Evolutionary conservation across 1,140 invertebrate genomes (phyloP).

Genomic region (Diploscapter pachys): DNA sequence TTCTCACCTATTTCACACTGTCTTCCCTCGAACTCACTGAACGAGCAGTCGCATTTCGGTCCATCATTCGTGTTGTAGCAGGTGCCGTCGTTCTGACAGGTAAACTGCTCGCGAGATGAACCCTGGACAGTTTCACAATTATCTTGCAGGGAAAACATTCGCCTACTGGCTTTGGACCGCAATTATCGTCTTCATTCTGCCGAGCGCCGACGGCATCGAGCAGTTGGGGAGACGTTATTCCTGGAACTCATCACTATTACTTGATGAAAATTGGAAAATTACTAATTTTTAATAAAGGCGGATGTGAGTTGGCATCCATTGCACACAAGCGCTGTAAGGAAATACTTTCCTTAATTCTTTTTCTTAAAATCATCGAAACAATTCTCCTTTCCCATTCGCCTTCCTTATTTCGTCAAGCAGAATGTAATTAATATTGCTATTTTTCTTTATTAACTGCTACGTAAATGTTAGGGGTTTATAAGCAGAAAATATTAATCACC

Average conservation of each 20-base stretch:
- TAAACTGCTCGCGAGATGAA: constrained; percentile 28
- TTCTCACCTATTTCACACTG: constrained; percentile 75
- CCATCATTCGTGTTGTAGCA: constrained; percentile 28
- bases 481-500: no score
- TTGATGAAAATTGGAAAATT: not conserved
- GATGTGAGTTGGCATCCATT: no score
- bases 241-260: constrained; percentile 1
- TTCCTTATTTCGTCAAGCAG: no score
- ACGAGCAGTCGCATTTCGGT: constrained; percentile 24
- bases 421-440: no score
- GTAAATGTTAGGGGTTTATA: no score
- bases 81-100: constrained; percentile 79
- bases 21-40: constrained; percentile 32
- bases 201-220: constrained; percentile 50
- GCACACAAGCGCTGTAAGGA: no score
- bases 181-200: constrained; percentile 58
- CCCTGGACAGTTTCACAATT: no score
- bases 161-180: constrained; percentile 27
- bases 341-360: no score
- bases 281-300: no score
- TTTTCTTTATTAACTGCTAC: no score
- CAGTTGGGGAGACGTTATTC: constrained; percentile 52
- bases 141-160: constrained; percentile 7
- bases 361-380: no score
- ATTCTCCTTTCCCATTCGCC: no score